A percentile compares a stretch with the other conserved stretches of the same genome.
Evolutionary conservation across 1,140 invertebrate species (phyloP).

Genomic region (Trypoxylus dichotomus): DNA sequence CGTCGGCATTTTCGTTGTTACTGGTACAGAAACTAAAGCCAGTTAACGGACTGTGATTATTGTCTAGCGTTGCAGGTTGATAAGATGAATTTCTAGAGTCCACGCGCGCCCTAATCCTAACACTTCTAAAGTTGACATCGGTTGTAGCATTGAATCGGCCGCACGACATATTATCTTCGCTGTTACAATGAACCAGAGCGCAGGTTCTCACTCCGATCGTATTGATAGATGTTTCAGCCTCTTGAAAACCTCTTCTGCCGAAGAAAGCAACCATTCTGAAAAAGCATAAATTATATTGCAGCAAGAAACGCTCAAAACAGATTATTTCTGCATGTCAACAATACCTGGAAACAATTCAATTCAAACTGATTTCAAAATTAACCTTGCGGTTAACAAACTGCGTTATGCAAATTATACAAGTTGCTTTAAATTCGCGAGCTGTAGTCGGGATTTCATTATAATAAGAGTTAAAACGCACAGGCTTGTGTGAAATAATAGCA

Average conservation of each 20-base stretch:
- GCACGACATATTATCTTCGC: background rate
- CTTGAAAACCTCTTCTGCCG: slow-evolving; percentile 7
- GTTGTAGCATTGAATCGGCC: background rate
- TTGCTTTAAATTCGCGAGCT: too few species aligned
- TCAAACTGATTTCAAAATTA: too few species aligned
- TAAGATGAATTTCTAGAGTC: background rate
- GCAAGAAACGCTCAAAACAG: too few species aligned
- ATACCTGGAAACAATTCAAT: too few species aligned
- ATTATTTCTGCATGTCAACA: too few species aligned
- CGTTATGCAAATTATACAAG: too few species aligned
- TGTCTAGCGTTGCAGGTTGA: slow-evolving; percentile 12
- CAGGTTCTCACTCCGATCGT: slow-evolving; percentile 25
- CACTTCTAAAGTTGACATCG: background rate
- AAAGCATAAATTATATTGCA: background rate
- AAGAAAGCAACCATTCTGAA: slow-evolving; percentile 31
- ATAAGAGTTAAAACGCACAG: too few species aligned
- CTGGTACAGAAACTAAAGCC: background rate
- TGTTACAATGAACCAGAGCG: slow-evolving; percentile 18
- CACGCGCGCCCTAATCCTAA: background rate
- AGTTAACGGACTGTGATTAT: background rate
- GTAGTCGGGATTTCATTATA: too few species aligned
- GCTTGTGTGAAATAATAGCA: too few species aligned
- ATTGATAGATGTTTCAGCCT: background rate
- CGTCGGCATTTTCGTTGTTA: background rate
- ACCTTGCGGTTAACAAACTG: too few species aligned